Base-by-base conservation (phyloP, 2,113 vertebrate genomes). In the Apeltes quadracus region DNA sequence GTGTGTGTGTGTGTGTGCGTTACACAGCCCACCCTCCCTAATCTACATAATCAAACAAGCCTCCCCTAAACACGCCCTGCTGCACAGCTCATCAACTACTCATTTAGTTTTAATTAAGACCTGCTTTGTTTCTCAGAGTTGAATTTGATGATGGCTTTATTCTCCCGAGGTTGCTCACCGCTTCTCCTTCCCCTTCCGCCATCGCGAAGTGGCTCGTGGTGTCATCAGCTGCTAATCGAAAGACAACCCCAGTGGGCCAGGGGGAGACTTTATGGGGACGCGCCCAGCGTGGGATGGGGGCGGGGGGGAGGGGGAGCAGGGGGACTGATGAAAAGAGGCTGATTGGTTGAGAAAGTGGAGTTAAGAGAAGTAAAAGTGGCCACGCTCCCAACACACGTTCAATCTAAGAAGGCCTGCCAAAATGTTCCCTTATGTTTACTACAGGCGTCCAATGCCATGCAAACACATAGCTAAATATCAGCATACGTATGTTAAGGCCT, bases 11-110 rank as follows among this genome's bases (percentile, higher is more conserved):
- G 81, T 64, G 39, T 70, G 23, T 70, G 38, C 44, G 13, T 70
- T 54, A 59, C 29, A 74, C 29, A 65, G 62, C 66, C 25, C 46
- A 25, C 48, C 38, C 57, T 65, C 54, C 32, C 67, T 53, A 55
- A 77, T 77, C 34, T 75, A 41, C 75, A 80, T 61, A 57, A 66
- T 68, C 74, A 84, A 76, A 83, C 75, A 63, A 72, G 44, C 53
- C 62, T 61, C 61, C 56, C 66, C 75, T 64, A 3, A 84, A 61
- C 65, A 54, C 65, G 41, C 54, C 46, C 50, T 54, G 50, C 59
- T 1, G 18, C 72, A 65, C 44, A 84, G 55, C 81, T 87, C 72
- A 75, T 84, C 84, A 85, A 51, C 77, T 84, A 71, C 75, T 75
- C 67, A 69, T 84, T 78, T 74, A 69, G 46, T 63, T 36, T 78